Percentiles rank a stretch among this genome's conserved stretches.
phyloP scores from a whole-genome alignment of 1,140 invertebrate species.

The Diabrotica virgifera region DNA sequence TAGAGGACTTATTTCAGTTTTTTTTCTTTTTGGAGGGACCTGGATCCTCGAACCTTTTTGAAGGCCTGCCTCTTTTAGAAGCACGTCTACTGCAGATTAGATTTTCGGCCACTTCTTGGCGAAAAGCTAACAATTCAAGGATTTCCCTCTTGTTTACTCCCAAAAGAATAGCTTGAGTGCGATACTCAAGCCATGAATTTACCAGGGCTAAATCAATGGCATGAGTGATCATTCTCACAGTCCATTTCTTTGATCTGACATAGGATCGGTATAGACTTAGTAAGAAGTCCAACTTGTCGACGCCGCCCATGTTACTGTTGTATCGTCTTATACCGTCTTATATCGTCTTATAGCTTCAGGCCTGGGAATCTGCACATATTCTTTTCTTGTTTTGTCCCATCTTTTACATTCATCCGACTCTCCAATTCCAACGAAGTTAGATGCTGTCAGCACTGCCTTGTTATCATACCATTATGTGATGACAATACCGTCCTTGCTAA shows the following conservation, averaged over 20 bases:
- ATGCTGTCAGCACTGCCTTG: constrained; percentile 43
- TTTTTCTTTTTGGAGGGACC: constrained; percentile 1
- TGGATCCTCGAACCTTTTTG: background rate
- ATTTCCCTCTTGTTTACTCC: constrained; percentile 17
- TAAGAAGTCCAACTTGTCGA: constrained; percentile 41
- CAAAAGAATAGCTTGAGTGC: constrained; percentile 8
- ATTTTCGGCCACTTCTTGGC: constrained; percentile 8
- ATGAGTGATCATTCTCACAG: constrained; percentile 20
- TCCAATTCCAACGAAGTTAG: constrained; percentile 49
- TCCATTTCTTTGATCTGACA: constrained; percentile 21
- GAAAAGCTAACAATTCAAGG: constrained; percentile 14
- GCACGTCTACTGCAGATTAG: background rate
- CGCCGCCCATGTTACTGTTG: constrained; percentile 46
- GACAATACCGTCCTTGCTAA: too few species aligned
- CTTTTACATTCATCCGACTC: constrained; percentile 24
- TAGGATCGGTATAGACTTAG: constrained; percentile 18
- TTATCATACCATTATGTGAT: constrained; percentile 48
- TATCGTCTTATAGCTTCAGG: constrained; percentile 45
- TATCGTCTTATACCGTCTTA: too few species aligned
- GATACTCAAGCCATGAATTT: constrained; percentile 23
- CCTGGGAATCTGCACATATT: constrained; percentile 41
- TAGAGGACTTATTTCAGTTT: background rate
- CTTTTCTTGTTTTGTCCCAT: constrained; percentile 44
- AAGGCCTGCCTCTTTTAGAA: background rate
- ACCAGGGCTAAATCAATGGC: constrained; percentile 18